Evolutionary conservation across 1,140 invertebrate species (phyloP).

Genomic region (Asbolus verrucosus): DNA sequence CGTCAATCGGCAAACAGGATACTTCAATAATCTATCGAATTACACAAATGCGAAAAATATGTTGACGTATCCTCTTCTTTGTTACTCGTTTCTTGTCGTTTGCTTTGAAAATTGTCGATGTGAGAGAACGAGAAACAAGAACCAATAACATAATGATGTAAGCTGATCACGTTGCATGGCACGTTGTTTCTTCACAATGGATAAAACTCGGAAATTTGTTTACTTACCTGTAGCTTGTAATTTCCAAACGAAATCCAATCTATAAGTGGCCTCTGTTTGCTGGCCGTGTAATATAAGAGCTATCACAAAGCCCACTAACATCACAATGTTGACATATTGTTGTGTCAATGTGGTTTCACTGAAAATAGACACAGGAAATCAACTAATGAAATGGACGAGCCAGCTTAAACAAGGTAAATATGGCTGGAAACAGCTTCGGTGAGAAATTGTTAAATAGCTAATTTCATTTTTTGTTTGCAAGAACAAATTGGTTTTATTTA

Average conservation of each 20-base stretch:
- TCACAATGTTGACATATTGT: conserved; percentile 69
- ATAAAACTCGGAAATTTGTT: conserved; percentile 14
- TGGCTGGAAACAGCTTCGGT: too few species aligned
- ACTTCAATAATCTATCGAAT: too few species aligned
- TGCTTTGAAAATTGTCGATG: not conserved
- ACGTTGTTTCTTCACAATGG: not conserved
- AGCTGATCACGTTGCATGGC: not conserved
- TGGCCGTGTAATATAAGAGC: conserved; percentile 87
- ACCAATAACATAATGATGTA: conserved; percentile 9
- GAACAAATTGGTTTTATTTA: too few species aligned
- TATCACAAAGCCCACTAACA: conserved; percentile 76
- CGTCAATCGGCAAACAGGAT: too few species aligned
- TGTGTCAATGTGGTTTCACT: conserved; percentile 59
- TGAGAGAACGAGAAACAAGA: not conserved
- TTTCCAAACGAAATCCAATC: conserved; percentile 95
- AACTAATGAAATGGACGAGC: conserved; percentile 3
- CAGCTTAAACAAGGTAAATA: not conserved
- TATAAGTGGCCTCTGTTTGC: conserved; percentile 88
- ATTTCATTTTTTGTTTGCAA: too few species aligned
- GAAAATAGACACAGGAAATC: conserved; percentile 39
- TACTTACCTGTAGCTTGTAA: conserved; percentile 83
- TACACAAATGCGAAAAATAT: too few species aligned
- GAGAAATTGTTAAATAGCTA: too few species aligned
- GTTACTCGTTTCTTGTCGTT: not conserved
- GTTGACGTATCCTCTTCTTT: not conserved